phyloP scores from a whole-genome alignment of 2,888 invertebrate species.

The Abrostola tripartita region DNA sequence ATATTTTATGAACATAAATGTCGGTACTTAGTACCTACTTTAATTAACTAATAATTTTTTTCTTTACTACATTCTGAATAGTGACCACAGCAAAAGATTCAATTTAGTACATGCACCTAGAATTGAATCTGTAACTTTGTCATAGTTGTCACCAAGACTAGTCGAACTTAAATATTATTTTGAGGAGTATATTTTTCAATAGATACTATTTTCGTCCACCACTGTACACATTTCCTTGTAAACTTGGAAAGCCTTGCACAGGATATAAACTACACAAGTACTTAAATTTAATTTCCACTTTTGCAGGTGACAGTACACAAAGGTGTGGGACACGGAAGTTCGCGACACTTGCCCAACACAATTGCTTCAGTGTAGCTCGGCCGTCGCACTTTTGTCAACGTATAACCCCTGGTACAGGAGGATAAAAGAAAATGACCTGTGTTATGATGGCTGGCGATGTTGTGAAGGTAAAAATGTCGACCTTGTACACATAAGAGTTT shows the following conservation, averaged over 20 bases:
- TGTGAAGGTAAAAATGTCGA: background rate
- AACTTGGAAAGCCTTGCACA: too few species aligned
- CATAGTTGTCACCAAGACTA: too few species aligned
- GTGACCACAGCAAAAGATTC: too few species aligned
- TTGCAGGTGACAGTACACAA: constrained; percentile 29
- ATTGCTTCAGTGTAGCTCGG: constrained; percentile 36
- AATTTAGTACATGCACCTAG: too few species aligned
- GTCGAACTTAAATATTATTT: too few species aligned
- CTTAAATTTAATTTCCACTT: constrained; percentile 5
- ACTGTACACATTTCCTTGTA: too few species aligned
- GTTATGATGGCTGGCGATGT: constrained; percentile 8
- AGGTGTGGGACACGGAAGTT: constrained; percentile 33
- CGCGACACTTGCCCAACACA: constrained; percentile 46
- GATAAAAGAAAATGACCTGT: constrained; percentile 20
- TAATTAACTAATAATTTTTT: background rate
- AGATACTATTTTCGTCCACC: too few species aligned
- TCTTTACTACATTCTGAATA: too few species aligned
- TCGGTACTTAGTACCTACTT: background rate
- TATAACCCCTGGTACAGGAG: constrained; percentile 19
- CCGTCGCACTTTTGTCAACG: constrained; percentile 20
- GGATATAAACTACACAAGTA: background rate
- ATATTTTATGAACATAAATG: too few species aligned
- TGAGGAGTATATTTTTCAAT: too few species aligned
- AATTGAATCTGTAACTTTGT: too few species aligned
- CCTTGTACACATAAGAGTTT: background rate